phyloP scores from a whole-genome alignment of 2,797 vertebrate species.

The Parauchenoglanis ngamensis region DNA sequence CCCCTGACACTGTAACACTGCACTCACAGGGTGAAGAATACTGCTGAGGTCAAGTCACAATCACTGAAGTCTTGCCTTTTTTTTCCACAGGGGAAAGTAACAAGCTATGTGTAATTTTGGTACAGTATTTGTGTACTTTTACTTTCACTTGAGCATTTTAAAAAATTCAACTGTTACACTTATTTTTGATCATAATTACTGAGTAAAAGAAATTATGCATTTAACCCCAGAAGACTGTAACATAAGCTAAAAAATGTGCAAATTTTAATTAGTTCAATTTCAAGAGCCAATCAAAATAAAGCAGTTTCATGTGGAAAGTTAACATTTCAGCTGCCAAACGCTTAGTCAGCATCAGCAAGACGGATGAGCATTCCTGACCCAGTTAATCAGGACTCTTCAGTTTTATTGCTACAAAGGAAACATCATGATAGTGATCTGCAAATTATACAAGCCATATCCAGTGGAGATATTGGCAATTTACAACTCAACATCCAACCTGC shows the following conservation, averaged over 20 bases:
- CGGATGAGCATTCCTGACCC: no score
- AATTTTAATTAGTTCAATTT: background rate
- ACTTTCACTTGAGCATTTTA: background rate
- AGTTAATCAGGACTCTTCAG: background rate
- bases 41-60: conserved; percentile 52
- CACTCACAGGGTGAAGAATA: conserved; percentile 68
- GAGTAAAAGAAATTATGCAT: background rate
- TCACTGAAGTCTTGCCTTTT: background rate
- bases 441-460: background rate
- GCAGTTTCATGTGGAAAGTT: background rate
- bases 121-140: background rate
- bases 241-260: background rate
- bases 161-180: background rate
- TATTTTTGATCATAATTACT: background rate
- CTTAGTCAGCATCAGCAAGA: background rate
- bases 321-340: background rate
- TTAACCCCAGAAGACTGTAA: conserved; percentile 1
- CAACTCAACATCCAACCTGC: background rate
- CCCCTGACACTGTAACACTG: conserved; percentile 58
- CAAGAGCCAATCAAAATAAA: background rate
- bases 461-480: background rate
- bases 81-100: background rate
- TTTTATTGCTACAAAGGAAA: background rate
- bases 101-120: background rate
- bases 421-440: background rate